Evolutionary conservation across 2,113 vertebrate species (phyloP), one percentile per base, ranked within the genome.

Genomic region (Procavia capensis): DNA sequence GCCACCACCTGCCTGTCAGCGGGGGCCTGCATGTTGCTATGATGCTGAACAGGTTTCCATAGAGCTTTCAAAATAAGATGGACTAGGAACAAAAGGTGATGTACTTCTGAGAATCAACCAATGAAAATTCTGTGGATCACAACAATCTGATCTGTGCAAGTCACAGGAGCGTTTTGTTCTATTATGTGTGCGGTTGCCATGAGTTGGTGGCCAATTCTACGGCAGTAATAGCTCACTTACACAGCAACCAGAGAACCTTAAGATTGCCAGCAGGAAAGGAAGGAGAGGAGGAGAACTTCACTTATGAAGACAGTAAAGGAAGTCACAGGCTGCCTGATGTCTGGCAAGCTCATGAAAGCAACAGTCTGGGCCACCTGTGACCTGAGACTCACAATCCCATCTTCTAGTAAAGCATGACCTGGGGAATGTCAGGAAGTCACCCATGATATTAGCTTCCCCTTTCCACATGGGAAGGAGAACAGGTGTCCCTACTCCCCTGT

Each of bases 401-500:
- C 43, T 91, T 45, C 43, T 36, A 36, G 57, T n/a, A 70, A 70
- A 39, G 24, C 54, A 27, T 7, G 57, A n/a, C n/a, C 54, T 10
- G 19, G 19, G 9, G 64, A 91, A 57, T 36, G 64, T 63, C 79
- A 93, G 54, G 84, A 41, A 9, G 43, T 64, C 43, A 6, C n/a
- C 7, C 10, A 19, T 7, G 22, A 4, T 6, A 0, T 54, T 10
- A 74, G 75, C 75, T 3, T 1, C 3, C 22, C 24, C 1, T 16
- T n/a, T 75, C 45, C 63, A 9, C 31, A 29, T 2, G 20, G 78
- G 66, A 64, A 92, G 45, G 64, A 45, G 34, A 59, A 91, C 96
- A 94, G 94, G 88, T 94, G 90, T 86, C 61, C 54, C 57, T 43
- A 31, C 11, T 88, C 61, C 68, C 50, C 22, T 68, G 45, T 82